Base-by-base conservation (phyloP, 2,888 invertebrate species). In the Lamellibrachia columna region DNA sequence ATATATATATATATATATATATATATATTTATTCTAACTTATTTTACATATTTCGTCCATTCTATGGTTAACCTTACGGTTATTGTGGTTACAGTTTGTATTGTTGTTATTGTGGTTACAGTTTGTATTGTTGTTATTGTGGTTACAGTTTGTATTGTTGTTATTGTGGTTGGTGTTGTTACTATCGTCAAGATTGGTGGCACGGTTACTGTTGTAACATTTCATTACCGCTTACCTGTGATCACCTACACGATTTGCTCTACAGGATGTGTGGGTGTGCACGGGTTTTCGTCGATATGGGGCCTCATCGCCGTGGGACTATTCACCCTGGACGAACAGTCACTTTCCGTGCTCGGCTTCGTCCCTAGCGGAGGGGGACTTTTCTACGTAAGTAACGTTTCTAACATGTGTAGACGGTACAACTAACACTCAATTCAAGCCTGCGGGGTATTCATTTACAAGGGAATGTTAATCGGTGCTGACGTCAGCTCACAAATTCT, bases 221-320 rank as follows among this genome's bases (percentile, higher is more conserved):
- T 40, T 58, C 58, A 58, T 58, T 15, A 15, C 58, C 58, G 3
- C 8, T 58, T 40, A 40, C 40, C 40, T 40, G 40, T 40, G 40
- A 40, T 40, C 0, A 40, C 40, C 40, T 40, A 40, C 40, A 40
- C 40, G 40, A 40, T 40, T 40, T 40, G 40, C 40, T 58, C 58
- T 75, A n/a, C 60, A 93, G 93, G 93, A 7, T 58, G 52, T 52
- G 92, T 93, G 7, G 93, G 92, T 53, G 93, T 93, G 8, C 93
- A 93, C 92, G 93, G 91, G 15, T 28, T 93, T 22, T 90, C 90
- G 15, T 90, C 90, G 9, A 55, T 60, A 15, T 93, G 93, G 93
- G 91, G 93, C 9, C 28, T 93, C 7, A 58, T 93, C 1, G 55
- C 93, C 15, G 93, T 93, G 6, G 93, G 93, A 15, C 53, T 93